phyloP scores from a whole-genome alignment of 2,797 vertebrate species.

The Hypotaenidia philippensis region DNA sequence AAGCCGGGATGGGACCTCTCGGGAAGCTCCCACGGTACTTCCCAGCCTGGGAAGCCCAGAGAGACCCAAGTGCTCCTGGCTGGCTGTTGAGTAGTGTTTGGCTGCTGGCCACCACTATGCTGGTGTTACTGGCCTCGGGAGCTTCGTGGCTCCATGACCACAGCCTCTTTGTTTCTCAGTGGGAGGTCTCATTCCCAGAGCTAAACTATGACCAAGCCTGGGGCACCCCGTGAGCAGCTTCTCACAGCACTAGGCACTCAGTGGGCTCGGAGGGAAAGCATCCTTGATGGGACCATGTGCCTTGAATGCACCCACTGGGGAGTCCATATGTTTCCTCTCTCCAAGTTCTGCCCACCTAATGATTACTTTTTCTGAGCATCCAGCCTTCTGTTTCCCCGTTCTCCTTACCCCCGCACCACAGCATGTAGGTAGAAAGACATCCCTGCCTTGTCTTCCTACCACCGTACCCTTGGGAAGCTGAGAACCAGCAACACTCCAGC shows the following conservation, averaged over 20 bases:
- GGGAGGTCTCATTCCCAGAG: background rate
- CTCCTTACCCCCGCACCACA: rapidly evolving
- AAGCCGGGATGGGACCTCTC: background rate
- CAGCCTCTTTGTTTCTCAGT: background rate
- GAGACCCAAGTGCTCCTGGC: background rate
- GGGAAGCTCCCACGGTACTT: background rate
- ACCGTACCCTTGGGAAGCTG: background rate
- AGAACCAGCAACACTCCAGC: background rate
- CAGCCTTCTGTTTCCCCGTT: background rate
- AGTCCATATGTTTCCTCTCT: background rate
- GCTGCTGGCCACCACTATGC: background rate
- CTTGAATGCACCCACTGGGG: background rate
- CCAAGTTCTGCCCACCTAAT: background rate
- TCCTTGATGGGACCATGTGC: background rate
- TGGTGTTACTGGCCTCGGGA: background rate
- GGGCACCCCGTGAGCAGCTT: background rate
- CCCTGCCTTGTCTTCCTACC: background rate
- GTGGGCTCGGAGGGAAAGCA: background rate
- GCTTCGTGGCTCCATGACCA: background rate
- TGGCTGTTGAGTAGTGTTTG: rapidly evolving
- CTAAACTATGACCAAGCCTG: background rate
- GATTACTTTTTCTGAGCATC: background rate
- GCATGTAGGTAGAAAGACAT: rapidly evolving
- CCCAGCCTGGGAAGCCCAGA: background rate
- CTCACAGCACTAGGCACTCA: background rate